Conservation (phyloP, 2,888 invertebrate genomes). For the Drosophila longiperda region DNA sequence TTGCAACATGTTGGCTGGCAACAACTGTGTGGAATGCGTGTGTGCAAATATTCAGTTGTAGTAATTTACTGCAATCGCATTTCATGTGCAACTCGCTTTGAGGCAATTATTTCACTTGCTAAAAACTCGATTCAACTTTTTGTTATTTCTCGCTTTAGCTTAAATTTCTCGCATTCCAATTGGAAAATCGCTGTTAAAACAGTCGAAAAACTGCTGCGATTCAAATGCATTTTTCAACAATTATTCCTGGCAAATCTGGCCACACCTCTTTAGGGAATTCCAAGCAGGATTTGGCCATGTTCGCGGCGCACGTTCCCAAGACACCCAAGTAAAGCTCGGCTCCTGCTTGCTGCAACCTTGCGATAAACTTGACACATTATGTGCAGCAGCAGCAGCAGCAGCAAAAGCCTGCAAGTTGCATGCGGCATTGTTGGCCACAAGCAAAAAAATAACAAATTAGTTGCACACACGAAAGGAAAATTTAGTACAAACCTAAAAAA, state of each 20-base stretch:
- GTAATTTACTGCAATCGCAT: conserved; percentile 31
- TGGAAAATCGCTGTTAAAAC: background rate
- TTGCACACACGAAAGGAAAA: background rate
- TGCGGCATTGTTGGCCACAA: background rate
- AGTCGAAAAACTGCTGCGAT: background rate
- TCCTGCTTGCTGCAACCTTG: conserved; percentile 66
- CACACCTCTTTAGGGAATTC: background rate
- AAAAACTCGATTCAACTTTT: background rate
- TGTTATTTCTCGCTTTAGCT: no score
- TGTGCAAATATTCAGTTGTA: conserved; percentile 28
- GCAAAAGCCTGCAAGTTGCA: conserved; percentile 15
- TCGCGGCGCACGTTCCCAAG: background rate
- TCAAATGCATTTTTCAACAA: background rate
- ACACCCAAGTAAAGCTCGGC: conserved; percentile 16
- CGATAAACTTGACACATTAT: conserved; percentile 76
- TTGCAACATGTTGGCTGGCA: conserved; percentile 26
- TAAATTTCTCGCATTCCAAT: background rate
- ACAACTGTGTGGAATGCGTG: conserved; percentile 28
- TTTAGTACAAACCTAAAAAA: background rate
- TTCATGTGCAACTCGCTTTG: conserved; percentile 1
- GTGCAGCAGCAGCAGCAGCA: conserved; percentile 27
- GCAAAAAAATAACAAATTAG: background rate
- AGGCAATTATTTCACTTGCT: conserved; percentile 11
- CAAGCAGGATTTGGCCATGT: background rate
- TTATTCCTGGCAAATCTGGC: background rate